Conservation (phyloP, 2,797 vertebrate species). For the Nothura maculosa region DNA sequence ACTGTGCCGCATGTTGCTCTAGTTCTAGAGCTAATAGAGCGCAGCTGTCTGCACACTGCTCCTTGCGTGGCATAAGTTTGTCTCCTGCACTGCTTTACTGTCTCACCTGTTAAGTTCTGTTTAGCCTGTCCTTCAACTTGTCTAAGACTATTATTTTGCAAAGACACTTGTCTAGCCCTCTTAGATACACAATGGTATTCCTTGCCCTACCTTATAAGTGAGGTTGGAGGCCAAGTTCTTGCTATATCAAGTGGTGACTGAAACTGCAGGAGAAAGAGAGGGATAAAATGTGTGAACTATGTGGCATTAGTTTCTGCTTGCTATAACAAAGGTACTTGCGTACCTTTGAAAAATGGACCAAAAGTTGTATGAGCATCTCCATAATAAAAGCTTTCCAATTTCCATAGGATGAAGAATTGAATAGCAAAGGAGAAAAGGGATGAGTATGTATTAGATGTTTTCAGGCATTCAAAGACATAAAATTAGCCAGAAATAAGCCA, state of each 20-base stretch:
- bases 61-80: background rate
- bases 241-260: background rate
- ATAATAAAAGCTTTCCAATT: background rate
- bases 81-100: background rate
- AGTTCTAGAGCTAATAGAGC: background rate
- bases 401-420: background rate
- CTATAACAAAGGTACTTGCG: background rate
- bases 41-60: background rate
- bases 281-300: background rate
- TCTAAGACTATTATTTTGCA: conserved; percentile 43
- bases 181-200: background rate
- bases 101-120: conserved; percentile 42
- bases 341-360: background rate
- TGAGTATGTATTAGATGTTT: background rate
- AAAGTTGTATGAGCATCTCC: background rate
- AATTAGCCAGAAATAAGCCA: background rate
- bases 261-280: background rate
- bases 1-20: background rate
- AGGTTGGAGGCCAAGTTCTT: background rate
- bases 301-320: background rate
- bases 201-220: background rate
- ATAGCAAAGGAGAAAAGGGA: background rate
- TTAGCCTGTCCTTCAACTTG: conserved; percentile 69
- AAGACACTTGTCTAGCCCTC: background rate
- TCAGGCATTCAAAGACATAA: background rate